Conservation (phyloP, 2,113 vertebrate genomes). For the Bungarus multicinctus region DNA sequence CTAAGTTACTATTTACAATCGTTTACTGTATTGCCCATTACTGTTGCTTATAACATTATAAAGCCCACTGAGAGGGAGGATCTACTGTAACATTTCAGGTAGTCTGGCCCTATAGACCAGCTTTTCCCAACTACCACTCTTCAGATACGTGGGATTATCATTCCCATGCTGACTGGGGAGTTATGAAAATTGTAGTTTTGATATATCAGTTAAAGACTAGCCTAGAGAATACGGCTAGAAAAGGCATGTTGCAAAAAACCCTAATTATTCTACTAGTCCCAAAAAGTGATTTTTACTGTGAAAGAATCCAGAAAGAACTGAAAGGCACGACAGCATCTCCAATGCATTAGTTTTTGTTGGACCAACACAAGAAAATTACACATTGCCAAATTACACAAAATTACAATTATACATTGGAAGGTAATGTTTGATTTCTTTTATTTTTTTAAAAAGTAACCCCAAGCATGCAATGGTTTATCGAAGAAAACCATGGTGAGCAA, state of each 20-base stretch:
- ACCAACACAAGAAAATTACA: background rate
- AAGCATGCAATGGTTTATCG: background rate
- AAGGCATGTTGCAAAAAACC: background rate
- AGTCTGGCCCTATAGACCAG: background rate
- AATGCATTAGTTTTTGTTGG: background rate
- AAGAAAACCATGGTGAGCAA: background rate
- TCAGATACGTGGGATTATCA: background rate
- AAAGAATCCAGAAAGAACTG: background rate
- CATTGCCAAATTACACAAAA: too few species aligned
- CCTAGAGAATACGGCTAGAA: background rate
- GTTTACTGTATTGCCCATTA: background rate
- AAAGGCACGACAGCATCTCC: background rate
- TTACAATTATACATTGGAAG: too few species aligned
- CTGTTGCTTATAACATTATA: background rate
- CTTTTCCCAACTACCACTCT: background rate
- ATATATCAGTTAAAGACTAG: background rate
- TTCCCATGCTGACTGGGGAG: background rate
- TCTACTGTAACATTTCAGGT: background rate
- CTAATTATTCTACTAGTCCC: background rate
- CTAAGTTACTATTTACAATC: background rate
- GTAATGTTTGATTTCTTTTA: background rate
- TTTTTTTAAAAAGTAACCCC: background rate
- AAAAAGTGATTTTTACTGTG: background rate
- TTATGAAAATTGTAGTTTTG: background rate
- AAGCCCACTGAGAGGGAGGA: rapidly evolving